Percentiles rank a stretch among this genome's conserved stretches.
Conservation (phyloP, 2,888 invertebrate genomes). For the Acanthococcus lagerstroemiae region DNA sequence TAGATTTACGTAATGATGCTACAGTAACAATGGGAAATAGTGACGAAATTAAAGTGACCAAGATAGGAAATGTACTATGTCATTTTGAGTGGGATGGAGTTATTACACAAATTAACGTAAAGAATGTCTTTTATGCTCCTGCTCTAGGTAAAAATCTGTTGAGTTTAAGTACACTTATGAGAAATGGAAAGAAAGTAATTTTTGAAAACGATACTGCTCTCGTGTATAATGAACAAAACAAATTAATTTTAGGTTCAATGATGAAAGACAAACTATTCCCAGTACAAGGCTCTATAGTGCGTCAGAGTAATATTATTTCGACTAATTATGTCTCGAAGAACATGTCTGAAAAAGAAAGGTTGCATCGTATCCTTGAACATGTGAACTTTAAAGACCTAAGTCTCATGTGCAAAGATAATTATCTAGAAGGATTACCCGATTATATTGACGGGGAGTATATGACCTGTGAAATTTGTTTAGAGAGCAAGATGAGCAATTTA, state of each 20-base stretch:
- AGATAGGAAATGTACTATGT: slow-evolving; percentile 20
- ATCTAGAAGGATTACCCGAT: too few species aligned
- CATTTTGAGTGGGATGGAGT: background rate
- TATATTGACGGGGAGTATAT: slow-evolving; percentile 10
- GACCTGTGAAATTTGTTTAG: slow-evolving; percentile 12
- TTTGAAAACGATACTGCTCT: background rate
- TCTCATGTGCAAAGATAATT: too few species aligned
- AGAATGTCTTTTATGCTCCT: slow-evolving; percentile 13
- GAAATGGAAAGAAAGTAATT: background rate
- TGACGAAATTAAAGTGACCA: slow-evolving; percentile 31
- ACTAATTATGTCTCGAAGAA: too few species aligned
- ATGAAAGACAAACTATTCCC: background rate
- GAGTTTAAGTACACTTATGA: slow-evolving; percentile 3
- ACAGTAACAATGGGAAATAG: slow-evolving; percentile 33
- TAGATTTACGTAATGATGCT: slow-evolving; percentile 31
- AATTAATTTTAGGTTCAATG: too few species aligned
- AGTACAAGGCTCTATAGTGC: too few species aligned
- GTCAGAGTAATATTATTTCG: too few species aligned
- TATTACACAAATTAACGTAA: background rate
- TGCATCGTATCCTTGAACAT: too few species aligned
- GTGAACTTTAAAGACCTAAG: too few species aligned
- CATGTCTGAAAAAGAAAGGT: too few species aligned
- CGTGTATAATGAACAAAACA: too few species aligned
- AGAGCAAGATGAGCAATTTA: slow-evolving; percentile 6
- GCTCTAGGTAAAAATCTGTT: slow-evolving; percentile 11